phyloP scores from a whole-genome alignment of 2,888 invertebrate genomes.

The Carterocephalus palaemon region DNA sequence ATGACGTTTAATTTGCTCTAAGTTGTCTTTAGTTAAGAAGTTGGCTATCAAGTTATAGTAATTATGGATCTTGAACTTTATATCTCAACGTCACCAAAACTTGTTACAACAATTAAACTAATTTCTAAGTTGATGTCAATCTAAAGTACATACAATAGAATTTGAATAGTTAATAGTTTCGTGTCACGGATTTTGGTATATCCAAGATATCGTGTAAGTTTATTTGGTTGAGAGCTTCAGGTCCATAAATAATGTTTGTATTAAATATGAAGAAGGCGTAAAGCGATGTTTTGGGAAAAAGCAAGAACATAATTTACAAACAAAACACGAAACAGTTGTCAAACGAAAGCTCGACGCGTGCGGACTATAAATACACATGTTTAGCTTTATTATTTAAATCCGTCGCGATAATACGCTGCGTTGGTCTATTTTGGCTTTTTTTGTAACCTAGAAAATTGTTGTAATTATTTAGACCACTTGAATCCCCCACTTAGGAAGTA shows the following conservation, averaged over 20 bases:
- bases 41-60: conserved; percentile 58
- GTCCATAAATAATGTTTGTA: conserved; percentile 34
- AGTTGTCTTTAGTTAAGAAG: conserved; percentile 47
- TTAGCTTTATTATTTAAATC: conserved; percentile 35
- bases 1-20: conserved; percentile 48
- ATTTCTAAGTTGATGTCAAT: conserved; percentile 42
- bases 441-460: conserved; percentile 12
- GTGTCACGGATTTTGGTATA: conserved; percentile 11
- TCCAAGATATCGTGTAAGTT: conserved; percentile 1
- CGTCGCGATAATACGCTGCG: conserved; percentile 25
- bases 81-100: conserved; percentile 53
- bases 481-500: no score
- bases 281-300: conserved; percentile 36
- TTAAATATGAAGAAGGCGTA: conserved; percentile 37
- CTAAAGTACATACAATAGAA: conserved; percentile 26
- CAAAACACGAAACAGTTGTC: conserved; percentile 39
- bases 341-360: conserved; percentile 37
- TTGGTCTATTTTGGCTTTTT: conserved; percentile 14
- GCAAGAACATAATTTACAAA: conserved; percentile 37
- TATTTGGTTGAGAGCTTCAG: conserved; percentile 5
- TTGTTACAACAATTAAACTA: conserved; percentile 53
- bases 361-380: conserved; percentile 36
- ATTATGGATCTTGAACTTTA: conserved; percentile 56
- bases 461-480: conserved; percentile 16
- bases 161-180: conserved; percentile 19